These are phyloP conservation scores for Myathropa florea DNA, from an alignment of 2,888 invertebrate genomes.

Conservation along the genomic window DNA sequence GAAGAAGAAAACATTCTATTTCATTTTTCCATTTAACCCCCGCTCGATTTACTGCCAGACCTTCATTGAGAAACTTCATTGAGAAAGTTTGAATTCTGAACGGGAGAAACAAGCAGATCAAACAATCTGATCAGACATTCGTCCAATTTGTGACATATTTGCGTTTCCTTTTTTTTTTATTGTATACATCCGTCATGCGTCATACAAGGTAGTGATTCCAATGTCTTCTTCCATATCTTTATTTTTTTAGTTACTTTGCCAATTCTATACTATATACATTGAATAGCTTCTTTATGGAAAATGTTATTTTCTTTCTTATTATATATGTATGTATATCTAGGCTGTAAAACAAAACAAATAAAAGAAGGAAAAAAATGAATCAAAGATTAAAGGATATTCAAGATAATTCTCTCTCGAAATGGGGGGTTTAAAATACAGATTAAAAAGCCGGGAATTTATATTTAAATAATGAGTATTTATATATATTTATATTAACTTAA, in stretches of 20 bases:
- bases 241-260: slow-evolving; percentile 9
- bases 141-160: not conserved
- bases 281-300: not conserved
- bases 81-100: not conserved
- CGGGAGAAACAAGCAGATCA: not conserved
- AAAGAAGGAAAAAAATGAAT: slow-evolving; percentile 4
- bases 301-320: not conserved
- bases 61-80: too few relatives aligned
- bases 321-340: slow-evolving; percentile 39
- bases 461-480: slow-evolving; percentile 66
- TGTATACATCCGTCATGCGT: not conserved
- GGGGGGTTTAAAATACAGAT: slow-evolving; percentile 20
- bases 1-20: too few relatives aligned
- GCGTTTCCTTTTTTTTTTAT: not conserved
- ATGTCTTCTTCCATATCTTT: slow-evolving; percentile 45
- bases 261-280: not conserved
- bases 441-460: slow-evolving; percentile 69
- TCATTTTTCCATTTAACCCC: too few relatives aligned
- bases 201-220: slow-evolving; percentile 46
- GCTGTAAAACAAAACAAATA: slow-evolving; percentile 45
- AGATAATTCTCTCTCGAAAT: slow-evolving; percentile 25
- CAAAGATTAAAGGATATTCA: slow-evolving; percentile 39
- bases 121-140: not conserved
- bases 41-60: too few relatives aligned
- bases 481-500: slow-evolving; percentile 63